These are phyloP conservation scores for Thumatha senex DNA, from an alignment of 2,888 invertebrate genomes.

Conservation along the genomic window DNA sequence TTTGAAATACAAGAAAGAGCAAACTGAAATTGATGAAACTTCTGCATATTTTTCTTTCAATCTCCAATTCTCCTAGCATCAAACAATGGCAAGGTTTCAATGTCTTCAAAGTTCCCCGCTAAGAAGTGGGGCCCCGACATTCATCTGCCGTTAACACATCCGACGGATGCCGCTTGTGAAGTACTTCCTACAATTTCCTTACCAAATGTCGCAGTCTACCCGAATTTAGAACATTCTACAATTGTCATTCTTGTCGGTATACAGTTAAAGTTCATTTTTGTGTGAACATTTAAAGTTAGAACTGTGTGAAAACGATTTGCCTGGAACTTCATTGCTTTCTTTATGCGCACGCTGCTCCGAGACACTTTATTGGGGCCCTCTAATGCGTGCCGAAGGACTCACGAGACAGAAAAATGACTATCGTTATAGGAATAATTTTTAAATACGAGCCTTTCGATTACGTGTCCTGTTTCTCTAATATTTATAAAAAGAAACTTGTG, in stretches of 20 bases:
- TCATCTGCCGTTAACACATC: conserved; percentile 50
- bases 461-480: not conserved
- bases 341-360: conserved; percentile 43
- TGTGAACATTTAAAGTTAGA: not conserved
- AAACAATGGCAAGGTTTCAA: conserved; percentile 6
- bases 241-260: not conserved
- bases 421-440: conserved; percentile 28
- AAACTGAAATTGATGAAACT: not conserved
- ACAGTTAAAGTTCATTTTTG: conserved; percentile 8
- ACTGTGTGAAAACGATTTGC: conserved; percentile 35
- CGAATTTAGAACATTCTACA: conserved; percentile 9
- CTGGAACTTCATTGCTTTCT: conserved; percentile 40
- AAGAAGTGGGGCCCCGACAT: conserved; percentile 19
- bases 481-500: not conserved
- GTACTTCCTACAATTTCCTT: conserved; percentile 49
- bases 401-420: not conserved
- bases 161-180: conserved; percentile 45
- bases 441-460: conserved; percentile 30
- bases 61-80: not conserved
- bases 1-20: too few relatives aligned
- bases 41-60: not conserved
- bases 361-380: conserved; percentile 47
- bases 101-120: conserved; percentile 27
- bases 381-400: conserved; percentile 44
- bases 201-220: conserved; percentile 46